Evolutionary conservation across 2,797 vertebrate species (phyloP), one percentile per base, ranked within the genome.

Genomic region (Galaxias olidus): DNA sequence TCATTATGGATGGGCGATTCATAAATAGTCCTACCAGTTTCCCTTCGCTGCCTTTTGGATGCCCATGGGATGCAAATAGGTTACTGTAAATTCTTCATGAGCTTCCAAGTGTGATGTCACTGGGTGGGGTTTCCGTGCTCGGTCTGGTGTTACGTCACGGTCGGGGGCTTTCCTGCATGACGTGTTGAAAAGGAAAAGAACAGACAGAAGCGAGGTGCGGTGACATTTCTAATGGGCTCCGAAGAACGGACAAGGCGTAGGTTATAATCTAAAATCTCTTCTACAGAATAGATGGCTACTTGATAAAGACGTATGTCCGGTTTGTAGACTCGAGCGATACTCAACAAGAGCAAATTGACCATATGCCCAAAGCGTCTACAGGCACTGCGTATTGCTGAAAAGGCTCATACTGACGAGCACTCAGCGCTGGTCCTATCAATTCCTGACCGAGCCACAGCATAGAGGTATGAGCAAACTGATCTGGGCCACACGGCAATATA

Each of bases 121-220:
- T 62, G 82, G 86, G 88, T 53, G 88, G 79, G 79, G 83, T 71
- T 84, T 87, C 83, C 63, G 66, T 41, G 0, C 45, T 48, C 12
- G 42, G 17, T 17, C 58, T 69, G 70, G 12, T 47, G 48, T 80
- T 53, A 76, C 83, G 84, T 90, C 82, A 87, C 64, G 14, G 18
- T 12, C 12, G 69, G 85, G 90, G 89, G 90, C 84, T 92, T 92
- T 92, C 91, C 91, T 91, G 61, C 51, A 18, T 86, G 84, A 91
- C 89, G 91, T 88, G 61, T 61, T 77, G 78, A 73, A 66, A 63
- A 73, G 17, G 43, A 60, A 77, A 30, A 30, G 30, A 30, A 30
- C 30, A 30, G 30, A 30, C 3, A 65, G 63, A 63, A 73, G 52
- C 61, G 13, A 71, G 66, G 68, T 74, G 76, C 77, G 65, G 83